phyloP scores from a whole-genome alignment of 2,797 vertebrate species.

The Pelodytes ibericus region DNA sequence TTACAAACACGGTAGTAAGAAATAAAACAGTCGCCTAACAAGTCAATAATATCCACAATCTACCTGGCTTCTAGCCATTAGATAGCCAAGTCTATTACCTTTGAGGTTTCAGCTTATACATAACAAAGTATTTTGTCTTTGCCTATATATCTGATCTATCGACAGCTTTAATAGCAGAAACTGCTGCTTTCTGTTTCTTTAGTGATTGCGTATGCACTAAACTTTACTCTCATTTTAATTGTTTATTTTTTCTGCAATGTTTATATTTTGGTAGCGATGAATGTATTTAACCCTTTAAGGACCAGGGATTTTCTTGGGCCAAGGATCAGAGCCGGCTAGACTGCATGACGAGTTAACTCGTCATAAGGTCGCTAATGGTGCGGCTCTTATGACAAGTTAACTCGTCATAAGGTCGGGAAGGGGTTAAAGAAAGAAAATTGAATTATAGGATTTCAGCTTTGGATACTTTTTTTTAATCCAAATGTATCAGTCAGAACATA shows the following conservation, averaged over 20 bases:
- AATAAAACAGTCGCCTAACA: not conserved
- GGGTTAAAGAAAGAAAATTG: too few relatives aligned
- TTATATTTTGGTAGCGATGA: too few relatives aligned
- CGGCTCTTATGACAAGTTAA: too few relatives aligned
- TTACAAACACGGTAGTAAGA: not conserved
- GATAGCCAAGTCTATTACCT: conserved; percentile 43
- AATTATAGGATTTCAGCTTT: too few relatives aligned
- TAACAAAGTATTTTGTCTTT: conserved; percentile 31
- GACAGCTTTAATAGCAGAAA: conserved; percentile 17
- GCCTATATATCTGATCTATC: conserved; percentile 16
- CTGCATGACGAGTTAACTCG: too few relatives aligned
- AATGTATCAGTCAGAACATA: too few relatives aligned
- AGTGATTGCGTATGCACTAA: accelerated
- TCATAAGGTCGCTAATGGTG: too few relatives aligned
- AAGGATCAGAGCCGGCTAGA: too few relatives aligned
- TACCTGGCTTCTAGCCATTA: conserved; percentile 37
- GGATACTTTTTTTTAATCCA: too few relatives aligned
- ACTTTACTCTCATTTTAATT: not conserved
- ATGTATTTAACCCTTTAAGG: too few relatives aligned
- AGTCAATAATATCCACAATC: accelerated
- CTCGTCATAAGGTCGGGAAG: too few relatives aligned
- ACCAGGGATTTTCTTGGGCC: too few relatives aligned
- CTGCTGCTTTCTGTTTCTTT: not conserved
- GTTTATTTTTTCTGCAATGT: not conserved
- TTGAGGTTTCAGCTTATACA: not conserved